phyloP scores from a whole-genome alignment of 1,140 invertebrate genomes.

The Probaryconus sp. region DNA sequence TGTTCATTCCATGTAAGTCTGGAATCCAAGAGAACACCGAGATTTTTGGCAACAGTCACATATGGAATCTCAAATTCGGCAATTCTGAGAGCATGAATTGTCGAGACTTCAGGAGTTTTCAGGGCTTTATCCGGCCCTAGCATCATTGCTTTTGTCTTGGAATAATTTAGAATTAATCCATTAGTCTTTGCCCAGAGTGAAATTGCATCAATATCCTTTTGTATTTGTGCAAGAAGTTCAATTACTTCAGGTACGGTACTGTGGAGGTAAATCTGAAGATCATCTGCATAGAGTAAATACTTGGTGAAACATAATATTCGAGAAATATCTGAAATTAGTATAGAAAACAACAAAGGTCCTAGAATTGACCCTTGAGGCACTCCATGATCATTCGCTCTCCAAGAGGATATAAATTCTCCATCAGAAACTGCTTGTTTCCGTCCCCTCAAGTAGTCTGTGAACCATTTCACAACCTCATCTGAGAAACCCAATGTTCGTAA shows the following conservation, averaged over 20 bases:
- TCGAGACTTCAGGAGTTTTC: too few species aligned
- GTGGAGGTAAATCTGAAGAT: background rate
- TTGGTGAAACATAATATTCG: background rate
- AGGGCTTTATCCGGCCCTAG: background rate
- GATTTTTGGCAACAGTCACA: too few species aligned
- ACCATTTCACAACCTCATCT: background rate
- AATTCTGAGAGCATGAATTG: too few species aligned
- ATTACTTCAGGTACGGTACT: background rate
- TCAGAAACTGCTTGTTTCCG: background rate
- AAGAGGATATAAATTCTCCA: background rate
- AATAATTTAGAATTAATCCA: background rate
- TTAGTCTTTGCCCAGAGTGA: background rate
- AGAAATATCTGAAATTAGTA: background rate
- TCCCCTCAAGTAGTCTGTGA: background rate
- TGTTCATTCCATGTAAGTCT: too few species aligned
- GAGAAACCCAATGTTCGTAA: background rate
- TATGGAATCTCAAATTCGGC: too few species aligned
- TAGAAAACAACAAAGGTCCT: slow-evolving; percentile 5
- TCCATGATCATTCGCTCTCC: background rate
- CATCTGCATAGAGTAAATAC: background rate
- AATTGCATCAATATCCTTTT: background rate
- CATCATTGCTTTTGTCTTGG: background rate
- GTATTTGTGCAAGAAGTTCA: background rate
- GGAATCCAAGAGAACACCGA: too few species aligned
- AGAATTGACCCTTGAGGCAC: slow-evolving; percentile 1